Evolutionary conservation across 2,797 vertebrate species (phyloP).

Genomic region (Hafferia zeledoni): DNA sequence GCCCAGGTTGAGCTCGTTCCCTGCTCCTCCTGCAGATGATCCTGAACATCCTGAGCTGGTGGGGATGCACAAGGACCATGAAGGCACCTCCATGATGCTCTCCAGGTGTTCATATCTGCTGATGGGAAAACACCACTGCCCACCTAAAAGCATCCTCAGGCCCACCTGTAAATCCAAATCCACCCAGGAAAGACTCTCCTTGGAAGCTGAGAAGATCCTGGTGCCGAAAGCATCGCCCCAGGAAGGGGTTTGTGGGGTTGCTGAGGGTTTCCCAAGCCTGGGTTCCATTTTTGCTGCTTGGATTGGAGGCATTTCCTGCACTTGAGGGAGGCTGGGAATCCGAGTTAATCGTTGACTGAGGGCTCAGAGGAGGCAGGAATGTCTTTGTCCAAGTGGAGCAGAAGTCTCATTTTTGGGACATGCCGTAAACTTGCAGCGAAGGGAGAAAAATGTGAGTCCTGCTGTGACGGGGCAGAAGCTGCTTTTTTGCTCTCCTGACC

Average conservation of each 20-base stretch:
- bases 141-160: not conserved
- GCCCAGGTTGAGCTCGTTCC: not conserved
- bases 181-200: fast-evolving
- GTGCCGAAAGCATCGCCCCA: fast-evolving
- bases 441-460: not conserved
- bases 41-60: not conserved
- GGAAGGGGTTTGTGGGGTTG: fast-evolving
- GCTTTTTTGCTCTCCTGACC: not conserved
- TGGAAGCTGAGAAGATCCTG: fast-evolving
- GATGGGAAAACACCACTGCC: fast-evolving
- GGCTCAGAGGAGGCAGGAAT: not conserved
- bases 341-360: not conserved
- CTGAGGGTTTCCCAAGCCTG: fast-evolving
- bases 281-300: not conserved
- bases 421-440: not conserved
- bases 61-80: no score
- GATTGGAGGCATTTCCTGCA: not conserved
- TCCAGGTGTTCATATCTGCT: fast-evolving
- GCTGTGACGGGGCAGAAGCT: fast-evolving
- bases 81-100: not conserved
- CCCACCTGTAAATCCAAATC: not conserved
- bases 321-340: not conserved
- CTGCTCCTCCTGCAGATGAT: not conserved
- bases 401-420: slow-evolving; percentile 13
- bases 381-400: not conserved